phyloP scores from a whole-genome alignment of 2,888 invertebrate genomes.

The Coremacera marginata region DNA sequence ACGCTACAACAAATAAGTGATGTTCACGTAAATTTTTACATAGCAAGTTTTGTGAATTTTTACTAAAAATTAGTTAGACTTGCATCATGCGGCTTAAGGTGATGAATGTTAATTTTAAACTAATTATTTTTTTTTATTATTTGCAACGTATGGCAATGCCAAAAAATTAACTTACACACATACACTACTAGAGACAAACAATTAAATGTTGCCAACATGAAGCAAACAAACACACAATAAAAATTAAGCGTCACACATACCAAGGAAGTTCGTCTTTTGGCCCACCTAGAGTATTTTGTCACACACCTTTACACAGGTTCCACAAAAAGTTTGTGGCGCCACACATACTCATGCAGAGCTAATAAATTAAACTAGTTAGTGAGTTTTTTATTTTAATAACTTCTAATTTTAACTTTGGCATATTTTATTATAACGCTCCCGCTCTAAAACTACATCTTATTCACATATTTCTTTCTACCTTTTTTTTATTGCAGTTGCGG shows the following conservation, averaged over 20 bases:
- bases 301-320: background rate
- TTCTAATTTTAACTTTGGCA: background rate
- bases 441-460: background rate
- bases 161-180: background rate
- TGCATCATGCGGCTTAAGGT: background rate
- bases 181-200: background rate
- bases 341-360: background rate
- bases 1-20: no score
- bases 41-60: background rate
- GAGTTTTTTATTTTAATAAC: background rate
- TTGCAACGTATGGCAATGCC: background rate
- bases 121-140: background rate
- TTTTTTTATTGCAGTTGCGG: background rate
- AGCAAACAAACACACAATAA: background rate
- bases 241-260: no score
- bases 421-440: background rate
- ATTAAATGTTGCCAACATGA: conserved; percentile 16
- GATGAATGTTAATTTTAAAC: background rate
- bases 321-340: no score
- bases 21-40: no score
- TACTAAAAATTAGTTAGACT: background rate
- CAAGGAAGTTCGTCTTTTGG: background rate
- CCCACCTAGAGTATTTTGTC: background rate
- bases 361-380: conserved; percentile 14
- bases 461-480: background rate